Conservation (phyloP, 2,113 vertebrate genomes). For the Seriola rivoliana region DNA sequence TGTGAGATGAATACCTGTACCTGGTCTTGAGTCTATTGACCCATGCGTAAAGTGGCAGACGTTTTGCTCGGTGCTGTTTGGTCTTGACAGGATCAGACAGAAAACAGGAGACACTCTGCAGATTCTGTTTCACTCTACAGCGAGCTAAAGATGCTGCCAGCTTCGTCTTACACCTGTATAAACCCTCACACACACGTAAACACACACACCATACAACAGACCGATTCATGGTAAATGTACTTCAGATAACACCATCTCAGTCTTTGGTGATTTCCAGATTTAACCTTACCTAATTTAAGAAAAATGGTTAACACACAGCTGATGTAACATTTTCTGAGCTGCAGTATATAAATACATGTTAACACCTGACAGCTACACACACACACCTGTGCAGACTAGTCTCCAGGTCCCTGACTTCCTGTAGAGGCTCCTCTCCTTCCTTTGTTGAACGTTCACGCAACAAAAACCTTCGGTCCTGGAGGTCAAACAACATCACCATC, state of each 20-base stretch:
- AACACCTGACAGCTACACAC: background rate
- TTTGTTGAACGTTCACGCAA: conserved; percentile 69
- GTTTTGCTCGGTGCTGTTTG: conserved; percentile 86
- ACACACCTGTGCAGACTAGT: conserved; percentile 86
- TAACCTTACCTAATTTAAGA: background rate
- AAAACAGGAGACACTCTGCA: conserved; percentile 88
- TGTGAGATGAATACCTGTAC: conserved; percentile 71
- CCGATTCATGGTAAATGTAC: background rate
- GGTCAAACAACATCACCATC: conserved; percentile 95
- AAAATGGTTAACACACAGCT: background rate
- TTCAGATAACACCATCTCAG: background rate
- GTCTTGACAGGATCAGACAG: conserved; percentile 86
- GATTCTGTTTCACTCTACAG: conserved; percentile 89
- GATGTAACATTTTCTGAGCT: background rate
- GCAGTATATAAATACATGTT: background rate
- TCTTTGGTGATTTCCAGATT: background rate
- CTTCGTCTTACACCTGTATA: conserved; percentile 89
- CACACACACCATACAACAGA: background rate
- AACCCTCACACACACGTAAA: background rate
- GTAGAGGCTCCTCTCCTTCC: conserved; percentile 75
- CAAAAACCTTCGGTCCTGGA: conserved; percentile 91
- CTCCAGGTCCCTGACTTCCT: conserved; percentile 89
- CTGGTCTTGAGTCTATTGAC: conserved; percentile 89
- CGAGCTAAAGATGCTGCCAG: conserved; percentile 92
- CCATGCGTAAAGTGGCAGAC: conserved; percentile 90